phyloP scores from a whole-genome alignment of 2,888 invertebrate genomes.

The Rhagium mordax region DNA sequence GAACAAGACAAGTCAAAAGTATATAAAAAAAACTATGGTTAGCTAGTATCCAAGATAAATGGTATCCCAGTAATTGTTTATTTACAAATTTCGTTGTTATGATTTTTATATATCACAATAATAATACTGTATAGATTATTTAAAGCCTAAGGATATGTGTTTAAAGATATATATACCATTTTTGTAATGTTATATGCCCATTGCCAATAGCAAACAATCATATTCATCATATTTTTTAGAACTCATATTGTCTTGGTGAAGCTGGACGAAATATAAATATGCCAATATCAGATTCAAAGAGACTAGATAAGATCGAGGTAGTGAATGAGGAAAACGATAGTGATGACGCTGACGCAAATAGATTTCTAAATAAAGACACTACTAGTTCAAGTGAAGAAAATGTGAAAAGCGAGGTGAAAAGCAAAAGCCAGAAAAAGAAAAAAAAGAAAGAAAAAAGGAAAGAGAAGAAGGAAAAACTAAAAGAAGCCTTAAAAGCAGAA shows the following conservation, averaged over 20 bases:
- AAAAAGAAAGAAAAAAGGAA: conserved; percentile 63
- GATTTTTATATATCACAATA: too few species aligned
- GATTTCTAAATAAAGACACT: not conserved
- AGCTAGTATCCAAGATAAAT: too few species aligned
- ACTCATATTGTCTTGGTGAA: conserved; percentile 91
- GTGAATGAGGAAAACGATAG: conserved; percentile 53
- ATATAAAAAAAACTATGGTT: too few species aligned
- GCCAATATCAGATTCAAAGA: conserved; percentile 32
- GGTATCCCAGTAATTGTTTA: too few species aligned
- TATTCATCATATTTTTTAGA: conserved; percentile 72
- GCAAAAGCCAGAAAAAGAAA: conserved; percentile 70
- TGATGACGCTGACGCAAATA: not conserved
- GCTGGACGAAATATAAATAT: conserved; percentile 71
- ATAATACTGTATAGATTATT: too few species aligned
- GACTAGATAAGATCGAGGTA: conserved; percentile 55
- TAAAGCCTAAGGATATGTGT: too few species aligned
- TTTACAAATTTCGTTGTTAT: too few species aligned
- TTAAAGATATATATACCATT: too few species aligned
- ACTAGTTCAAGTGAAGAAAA: conserved; percentile 44
- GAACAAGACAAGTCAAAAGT: too few species aligned
- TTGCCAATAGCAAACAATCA: too few species aligned
- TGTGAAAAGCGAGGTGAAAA: conserved; percentile 58
- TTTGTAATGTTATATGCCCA: too few species aligned
- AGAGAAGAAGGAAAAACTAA: conserved; percentile 73
- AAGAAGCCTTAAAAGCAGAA: conserved; percentile 79